phyloP scores from a whole-genome alignment of 2,797 vertebrate species.

The Cercopithecus hamlyni region DNA sequence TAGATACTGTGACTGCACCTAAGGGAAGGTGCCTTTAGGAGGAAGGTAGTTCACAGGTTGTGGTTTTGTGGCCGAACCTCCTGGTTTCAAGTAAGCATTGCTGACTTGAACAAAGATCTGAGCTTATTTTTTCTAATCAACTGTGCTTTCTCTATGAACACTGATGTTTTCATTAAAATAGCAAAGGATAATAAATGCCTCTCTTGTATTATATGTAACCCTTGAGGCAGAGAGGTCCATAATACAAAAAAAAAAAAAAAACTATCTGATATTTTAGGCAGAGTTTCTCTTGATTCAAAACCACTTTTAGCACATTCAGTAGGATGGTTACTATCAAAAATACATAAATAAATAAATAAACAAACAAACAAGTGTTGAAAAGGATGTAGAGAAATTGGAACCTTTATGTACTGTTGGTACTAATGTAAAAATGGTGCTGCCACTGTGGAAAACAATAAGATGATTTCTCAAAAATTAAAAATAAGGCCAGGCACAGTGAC shows the following conservation, averaged over 20 bases:
- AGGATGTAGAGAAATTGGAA: background rate
- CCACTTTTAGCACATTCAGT: background rate
- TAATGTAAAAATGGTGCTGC: background rate
- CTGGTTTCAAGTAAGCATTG: background rate
- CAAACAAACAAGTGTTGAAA: background rate
- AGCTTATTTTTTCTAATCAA: background rate
- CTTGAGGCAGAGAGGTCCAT: background rate
- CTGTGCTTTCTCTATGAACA: constrained; percentile 10
- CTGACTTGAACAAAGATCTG: background rate
- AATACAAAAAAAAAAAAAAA: constrained; percentile 1
- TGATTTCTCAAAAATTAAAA: background rate
- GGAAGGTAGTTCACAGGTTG: background rate
- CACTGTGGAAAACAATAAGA: background rate
- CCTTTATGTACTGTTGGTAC: background rate
- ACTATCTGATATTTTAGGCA: background rate
- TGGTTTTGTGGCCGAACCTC: background rate
- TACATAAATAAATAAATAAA: background rate
- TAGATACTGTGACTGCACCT: background rate
- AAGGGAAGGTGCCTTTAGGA: background rate
- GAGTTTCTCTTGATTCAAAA: constrained; percentile 23
- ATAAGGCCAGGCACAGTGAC: background rate
- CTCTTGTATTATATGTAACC: background rate
- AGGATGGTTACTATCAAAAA: background rate
- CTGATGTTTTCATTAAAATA: background rate
- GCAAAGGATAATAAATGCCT: background rate